phyloP scores from a whole-genome alignment of 2,797 vertebrate genomes.

The Peromyscus nudipes region DNA sequence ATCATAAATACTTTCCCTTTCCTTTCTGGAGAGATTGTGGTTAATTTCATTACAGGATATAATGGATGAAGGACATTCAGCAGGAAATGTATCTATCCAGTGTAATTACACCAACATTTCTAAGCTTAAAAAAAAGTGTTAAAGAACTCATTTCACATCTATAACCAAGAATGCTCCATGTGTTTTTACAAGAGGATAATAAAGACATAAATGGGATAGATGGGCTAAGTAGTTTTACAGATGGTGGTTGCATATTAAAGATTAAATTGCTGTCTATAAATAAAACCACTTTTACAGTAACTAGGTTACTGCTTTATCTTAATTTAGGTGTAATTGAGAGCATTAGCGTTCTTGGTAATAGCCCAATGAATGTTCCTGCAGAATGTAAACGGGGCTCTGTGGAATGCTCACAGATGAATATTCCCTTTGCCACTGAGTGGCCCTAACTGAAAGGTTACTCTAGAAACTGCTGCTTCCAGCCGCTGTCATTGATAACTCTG shows the following conservation, averaged over 20 bases:
- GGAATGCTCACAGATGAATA: slow-evolving; percentile 6
- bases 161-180: slow-evolving; percentile 61
- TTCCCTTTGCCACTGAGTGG: slow-evolving; percentile 25
- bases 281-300: slow-evolving; percentile 84
- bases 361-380: slow-evolving; percentile 35
- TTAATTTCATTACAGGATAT: slow-evolving; percentile 73
- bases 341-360: slow-evolving; percentile 74
- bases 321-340: slow-evolving; percentile 80
- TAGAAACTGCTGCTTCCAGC: neutral
- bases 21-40: slow-evolving; percentile 61
- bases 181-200: slow-evolving; percentile 82
- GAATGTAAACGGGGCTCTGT: slow-evolving; percentile 67
- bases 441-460: slow-evolving; percentile 29
- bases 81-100: slow-evolving; percentile 3
- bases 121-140: slow-evolving; percentile 52
- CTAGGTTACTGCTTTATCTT: slow-evolving; percentile 84
- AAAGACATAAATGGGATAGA: slow-evolving; percentile 83
- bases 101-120: slow-evolving; percentile 73
- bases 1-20: slow-evolving; percentile 32
- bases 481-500: slow-evolving; percentile 22
- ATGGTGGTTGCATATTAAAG: slow-evolving; percentile 84
- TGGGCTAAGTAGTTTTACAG: slow-evolving; percentile 82
- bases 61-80: slow-evolving; percentile 74
- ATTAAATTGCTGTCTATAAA: slow-evolving; percentile 85
- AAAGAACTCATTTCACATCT: slow-evolving; percentile 65